Percentiles rank a stretch among this genome's conserved stretches.
These are phyloP conservation scores for Hymenopus coronatus DNA, from an alignment of 2,888 invertebrate species.

Conservation along the genomic window DNA sequence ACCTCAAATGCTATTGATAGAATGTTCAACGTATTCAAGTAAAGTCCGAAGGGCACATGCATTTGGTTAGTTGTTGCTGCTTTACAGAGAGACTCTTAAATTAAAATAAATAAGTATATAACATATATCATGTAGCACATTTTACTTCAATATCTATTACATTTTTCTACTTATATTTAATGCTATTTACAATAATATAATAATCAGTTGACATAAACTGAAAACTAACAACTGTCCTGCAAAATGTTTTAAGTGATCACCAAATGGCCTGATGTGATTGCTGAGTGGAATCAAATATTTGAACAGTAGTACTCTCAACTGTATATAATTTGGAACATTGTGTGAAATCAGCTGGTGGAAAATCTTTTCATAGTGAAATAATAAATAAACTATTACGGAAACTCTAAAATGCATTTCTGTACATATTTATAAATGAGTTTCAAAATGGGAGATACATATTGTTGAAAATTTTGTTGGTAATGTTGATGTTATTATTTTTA, in stretches of 20 bases:
- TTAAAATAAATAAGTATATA: neutral
- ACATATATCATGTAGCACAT: neutral
- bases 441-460: neutral
- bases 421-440: slow-evolving; percentile 1
- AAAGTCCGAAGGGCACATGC: neutral
- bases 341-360: neutral
- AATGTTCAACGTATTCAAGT: neutral
- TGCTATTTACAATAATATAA: neutral
- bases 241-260: neutral
- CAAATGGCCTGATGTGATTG: neutral
- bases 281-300: neutral
- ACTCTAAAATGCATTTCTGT: neutral
- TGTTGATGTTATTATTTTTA: slow-evolving; percentile 16
- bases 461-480: slow-evolving; percentile 18
- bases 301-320: neutral
- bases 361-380: neutral
- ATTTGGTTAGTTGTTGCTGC: neutral
- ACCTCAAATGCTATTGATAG: neutral
- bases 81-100: neutral
- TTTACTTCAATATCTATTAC: neutral
- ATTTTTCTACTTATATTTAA: neutral
- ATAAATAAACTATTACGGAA: neutral
- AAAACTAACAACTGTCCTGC: neutral
- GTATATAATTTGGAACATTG: neutral
- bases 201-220: neutral